Evolutionary conservation across 2,113 vertebrate genomes (phyloP).

Genomic region (Lophotis ruficrista): DNA sequence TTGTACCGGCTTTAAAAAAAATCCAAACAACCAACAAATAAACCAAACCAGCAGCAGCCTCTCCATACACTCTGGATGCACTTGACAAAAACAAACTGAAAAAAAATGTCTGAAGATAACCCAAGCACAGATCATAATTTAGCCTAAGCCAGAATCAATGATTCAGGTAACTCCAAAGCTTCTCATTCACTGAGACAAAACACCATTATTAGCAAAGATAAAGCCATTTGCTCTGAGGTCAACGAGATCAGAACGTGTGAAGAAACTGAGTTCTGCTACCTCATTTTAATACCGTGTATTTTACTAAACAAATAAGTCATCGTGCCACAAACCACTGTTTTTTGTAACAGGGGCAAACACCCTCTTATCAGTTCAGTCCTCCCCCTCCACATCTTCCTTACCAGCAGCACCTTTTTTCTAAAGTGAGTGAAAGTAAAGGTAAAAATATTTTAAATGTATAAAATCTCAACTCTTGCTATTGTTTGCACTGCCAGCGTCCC

Average conservation of each 20-base stretch:
- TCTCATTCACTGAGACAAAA: neutral
- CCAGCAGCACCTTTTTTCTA: neutral
- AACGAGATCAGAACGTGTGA: neutral
- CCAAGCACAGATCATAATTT: neutral
- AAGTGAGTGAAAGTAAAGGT: neutral
- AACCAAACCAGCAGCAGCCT: neutral
- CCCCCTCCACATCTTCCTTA: neutral
- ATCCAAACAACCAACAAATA: neutral
- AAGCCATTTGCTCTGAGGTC: neutral
- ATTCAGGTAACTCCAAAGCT: neutral
- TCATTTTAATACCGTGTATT: neutral
- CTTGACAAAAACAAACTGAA: neutral
- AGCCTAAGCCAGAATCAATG: neutral
- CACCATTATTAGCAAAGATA: neutral
- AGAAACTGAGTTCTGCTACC: neutral
- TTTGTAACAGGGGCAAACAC: neutral
- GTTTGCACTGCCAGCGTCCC: neutral
- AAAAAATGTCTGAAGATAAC: neutral
- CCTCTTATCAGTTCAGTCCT: neutral
- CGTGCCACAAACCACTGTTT: neutral
- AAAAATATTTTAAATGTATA: neutral
- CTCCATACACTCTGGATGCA: neutral
- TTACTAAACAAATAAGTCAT: neutral
- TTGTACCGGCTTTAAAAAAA: neutral
- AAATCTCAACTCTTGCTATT: neutral